phyloP scores from a whole-genome alignment of 2,888 invertebrate species.

The Drosophila mimica region DNA sequence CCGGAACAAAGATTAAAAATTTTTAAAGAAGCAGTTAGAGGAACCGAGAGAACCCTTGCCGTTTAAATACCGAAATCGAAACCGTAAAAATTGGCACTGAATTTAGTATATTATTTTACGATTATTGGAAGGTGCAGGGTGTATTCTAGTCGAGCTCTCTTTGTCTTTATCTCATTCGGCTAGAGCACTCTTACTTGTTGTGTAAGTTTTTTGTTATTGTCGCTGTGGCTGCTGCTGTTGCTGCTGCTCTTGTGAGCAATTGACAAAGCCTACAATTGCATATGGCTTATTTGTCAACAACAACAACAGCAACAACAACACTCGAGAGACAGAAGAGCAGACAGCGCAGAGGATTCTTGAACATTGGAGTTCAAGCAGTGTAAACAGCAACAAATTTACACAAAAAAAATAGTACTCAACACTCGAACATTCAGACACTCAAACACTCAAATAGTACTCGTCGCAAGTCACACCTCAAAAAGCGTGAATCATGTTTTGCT shows the following conservation, averaged over 20 bases:
- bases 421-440: slow-evolving; percentile 1
- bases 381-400: slow-evolving; percentile 39
- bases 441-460: slow-evolving; percentile 7
- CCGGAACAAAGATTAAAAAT: background rate
- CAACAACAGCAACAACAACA: slow-evolving; percentile 32
- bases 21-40: background rate
- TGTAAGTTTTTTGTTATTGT: slow-evolving; percentile 6
- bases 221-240: background rate
- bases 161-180: background rate
- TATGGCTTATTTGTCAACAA: slow-evolving; percentile 42
- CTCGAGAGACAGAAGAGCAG: slow-evolving; percentile 22
- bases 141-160: background rate
- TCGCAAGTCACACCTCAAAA: slow-evolving; percentile 49
- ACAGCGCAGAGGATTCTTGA: slow-evolving; percentile 52
- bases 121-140: background rate
- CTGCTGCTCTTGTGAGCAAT: slow-evolving; percentile 42
- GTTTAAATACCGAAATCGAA: background rate
- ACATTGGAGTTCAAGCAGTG: slow-evolving; percentile 47
- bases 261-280: slow-evolving; percentile 52
- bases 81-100: background rate
- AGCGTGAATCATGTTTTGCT: slow-evolving; percentile 35
- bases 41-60: background rate
- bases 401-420: slow-evolving; percentile 4
- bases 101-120: background rate
- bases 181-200: slow-evolving; percentile 16